These are phyloP conservation scores for Coelopa frigida DNA, from an alignment of 1,140 invertebrate genomes.

Conservation along the genomic window DNA sequence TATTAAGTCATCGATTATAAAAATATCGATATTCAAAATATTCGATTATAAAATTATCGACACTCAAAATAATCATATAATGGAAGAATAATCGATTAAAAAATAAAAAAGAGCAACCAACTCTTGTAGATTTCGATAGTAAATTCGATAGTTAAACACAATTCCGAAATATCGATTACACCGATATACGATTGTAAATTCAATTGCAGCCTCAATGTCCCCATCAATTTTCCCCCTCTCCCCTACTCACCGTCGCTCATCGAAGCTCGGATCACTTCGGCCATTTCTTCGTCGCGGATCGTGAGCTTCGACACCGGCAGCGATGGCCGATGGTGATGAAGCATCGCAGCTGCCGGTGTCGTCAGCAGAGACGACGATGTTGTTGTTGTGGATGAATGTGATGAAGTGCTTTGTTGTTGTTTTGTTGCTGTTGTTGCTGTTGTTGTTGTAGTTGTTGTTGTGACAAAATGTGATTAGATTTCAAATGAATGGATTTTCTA, in stretches of 20 bases:
- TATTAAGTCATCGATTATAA: no score
- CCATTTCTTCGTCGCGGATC: constrained; percentile 41
- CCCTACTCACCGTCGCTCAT: constrained; percentile 37
- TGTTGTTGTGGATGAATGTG: constrained; percentile 24
- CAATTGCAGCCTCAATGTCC: neutral
- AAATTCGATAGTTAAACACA: no score
- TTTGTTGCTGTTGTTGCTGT: constrained; percentile 24
- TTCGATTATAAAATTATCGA: no score
- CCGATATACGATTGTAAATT: constrained; percentile 26
- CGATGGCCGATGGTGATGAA: constrained; percentile 40
- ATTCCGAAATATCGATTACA: no score
- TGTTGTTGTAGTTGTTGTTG: constrained; percentile 9
- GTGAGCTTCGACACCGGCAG: constrained; percentile 38
- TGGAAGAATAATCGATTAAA: no score
- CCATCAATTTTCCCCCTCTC: neutral
- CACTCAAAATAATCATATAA: no score
- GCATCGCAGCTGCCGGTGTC: constrained; percentile 19
- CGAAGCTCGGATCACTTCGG: constrained; percentile 38
- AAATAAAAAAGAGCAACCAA: no score
- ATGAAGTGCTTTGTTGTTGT: constrained; percentile 7
- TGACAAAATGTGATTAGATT: no score
- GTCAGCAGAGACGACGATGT: constrained; percentile 20
- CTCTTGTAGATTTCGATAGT: no score
- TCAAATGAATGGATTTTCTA: no score
- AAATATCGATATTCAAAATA: no score